Evolutionary conservation across 2,888 invertebrate species (phyloP), one percentile per base, ranked within the genome.

Genomic region (Drosophila atripex): DNA sequence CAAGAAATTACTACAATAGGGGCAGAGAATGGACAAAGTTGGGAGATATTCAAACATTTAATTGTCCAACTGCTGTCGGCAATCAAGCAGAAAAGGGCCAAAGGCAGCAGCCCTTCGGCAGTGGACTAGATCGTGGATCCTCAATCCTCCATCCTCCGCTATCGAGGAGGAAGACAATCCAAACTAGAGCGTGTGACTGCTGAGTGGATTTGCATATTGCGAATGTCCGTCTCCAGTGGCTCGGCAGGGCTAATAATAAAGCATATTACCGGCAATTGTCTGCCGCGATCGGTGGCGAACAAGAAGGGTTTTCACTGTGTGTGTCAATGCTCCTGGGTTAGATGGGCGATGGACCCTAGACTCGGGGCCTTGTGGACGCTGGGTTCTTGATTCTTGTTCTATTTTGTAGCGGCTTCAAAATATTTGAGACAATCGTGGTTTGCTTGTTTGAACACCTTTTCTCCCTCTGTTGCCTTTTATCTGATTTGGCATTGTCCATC

Each of bases 401-500:
- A 80, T 82, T 83, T 83, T 73, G 72, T 73, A 74, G 65, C 64
- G 64, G 84, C 80, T 80, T 86, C 88, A 84, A 86, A 84, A 84
- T 84, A 86, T 84, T 84, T 84, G 83, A 71, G 88, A 88, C 88
- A 88, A 88, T 84, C 84, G 84, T 86, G 84, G 84, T 84, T 84
- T 88, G 88, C 84, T 80, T 88, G 84, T 84, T 84, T 84, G 84
- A 88, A 84, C 84, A 88, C 84, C 88, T 84, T 84, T 83, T 76
- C 61, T 61, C 58, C 41, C 53, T 63, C 50, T 49, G 68, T 73
- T 60, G 49, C 80, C 71, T 72, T 76, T 75, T 79, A 73, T 86
- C 84, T 77, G 80, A 86, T 75, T 86, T 84, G 63, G 64, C 74
- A 69, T 75, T 80, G 78, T 72, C 65, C 53, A 80, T 64, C 80